Evolutionary conservation across 2,797 vertebrate species (phyloP), one percentile per base, ranked within the genome.

Genomic region (Astyanax mexicanus): DNA sequence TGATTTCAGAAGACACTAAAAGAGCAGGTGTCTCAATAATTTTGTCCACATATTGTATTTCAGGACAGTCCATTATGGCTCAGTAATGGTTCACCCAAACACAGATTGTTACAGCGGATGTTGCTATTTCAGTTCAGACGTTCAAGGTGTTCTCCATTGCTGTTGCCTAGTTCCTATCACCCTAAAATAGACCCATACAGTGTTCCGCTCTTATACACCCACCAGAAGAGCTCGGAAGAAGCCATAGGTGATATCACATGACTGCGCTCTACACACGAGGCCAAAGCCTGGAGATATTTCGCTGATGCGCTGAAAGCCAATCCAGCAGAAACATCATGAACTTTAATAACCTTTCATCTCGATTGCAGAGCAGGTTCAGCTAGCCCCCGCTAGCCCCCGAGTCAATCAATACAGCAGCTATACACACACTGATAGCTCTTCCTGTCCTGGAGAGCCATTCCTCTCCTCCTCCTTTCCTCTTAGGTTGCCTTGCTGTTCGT

Each of bases 341-440:
- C 61, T 74, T 44, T 4, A 19, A 62, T 67, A 75, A 61, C 45
- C 74, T 81, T 73, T 72, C 9, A n/a, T 77, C 65, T 81, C 55
- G 49, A 40, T 79, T 79, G 8, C 54, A 70, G 25, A 52, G 37
- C 45, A 8, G 61, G 11, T 58, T 72, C 52, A 42, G 12, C 38
- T 73, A 52, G 62, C n/a, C 45, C 13, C 25, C 35, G 23, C n/a
- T 25, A 40, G 37, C 60, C 25, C 44, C 49, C 23, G 15, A n/a
- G 32, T 32, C 72, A 47, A 55, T 52, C 72, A 71, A 60, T 54
- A 92, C 91, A 88, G 44, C 21, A 82, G 86, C 89, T 85, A 79
- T 82, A 84, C 74, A 82, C 82, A 88, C 80, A 90, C 83, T 85
- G 89, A 90, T 87, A 84, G 87, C 85, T 80, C 88, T 82, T 88